Evolutionary conservation across 2,797 vertebrate species (phyloP), one percentile per base, ranked within the genome.

Genomic region (Pelobates cultripes): DNA sequence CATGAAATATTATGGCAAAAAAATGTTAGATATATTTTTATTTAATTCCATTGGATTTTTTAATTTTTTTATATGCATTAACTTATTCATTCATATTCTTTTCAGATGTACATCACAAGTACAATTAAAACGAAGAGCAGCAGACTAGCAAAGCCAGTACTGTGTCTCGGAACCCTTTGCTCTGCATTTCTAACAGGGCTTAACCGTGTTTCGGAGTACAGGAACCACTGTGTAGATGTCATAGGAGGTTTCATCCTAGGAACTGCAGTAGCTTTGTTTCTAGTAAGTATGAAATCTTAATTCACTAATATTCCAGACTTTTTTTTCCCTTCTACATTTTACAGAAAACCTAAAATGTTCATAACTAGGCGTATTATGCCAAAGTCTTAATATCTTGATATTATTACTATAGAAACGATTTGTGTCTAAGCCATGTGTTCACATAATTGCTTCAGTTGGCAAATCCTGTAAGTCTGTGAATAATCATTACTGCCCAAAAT

Each of bases 31-130:
- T 28, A 28, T 28, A 28, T 28, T 28, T 28, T 28, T 28, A 28
- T 28, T 28, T 28, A 28, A 28, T 28, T 28, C 28, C 28, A 53
- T 53, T 53, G 7, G 51, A 53, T 61, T 61, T 51, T 51, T 9
- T 60, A 13, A 13, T 60, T 60, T 61, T 13, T 12, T n/a, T 17
- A 61, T 61, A 61, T 14, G 10, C 28, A 7, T 10, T 64, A 1
- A 17, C 28, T 17, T 40, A 28, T 28, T 17, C 1, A 64, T 64
- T 28, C 10, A 43, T 1, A 43, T 87, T 74, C 72, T 1, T 67
- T 88, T 91, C 92, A 99, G 98, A 99, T 99, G 98, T 99, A 99
- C 92, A 96, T 99, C 92, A 99, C 98, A 88, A 99, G 98, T 94
- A 99, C 97, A 88, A 98, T 99, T 92, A 97, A 95, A 91, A 98